These are phyloP conservation scores for Acanthopagrus latus DNA, from an alignment of 2,797 vertebrate genomes.

Conservation along the genomic window DNA sequence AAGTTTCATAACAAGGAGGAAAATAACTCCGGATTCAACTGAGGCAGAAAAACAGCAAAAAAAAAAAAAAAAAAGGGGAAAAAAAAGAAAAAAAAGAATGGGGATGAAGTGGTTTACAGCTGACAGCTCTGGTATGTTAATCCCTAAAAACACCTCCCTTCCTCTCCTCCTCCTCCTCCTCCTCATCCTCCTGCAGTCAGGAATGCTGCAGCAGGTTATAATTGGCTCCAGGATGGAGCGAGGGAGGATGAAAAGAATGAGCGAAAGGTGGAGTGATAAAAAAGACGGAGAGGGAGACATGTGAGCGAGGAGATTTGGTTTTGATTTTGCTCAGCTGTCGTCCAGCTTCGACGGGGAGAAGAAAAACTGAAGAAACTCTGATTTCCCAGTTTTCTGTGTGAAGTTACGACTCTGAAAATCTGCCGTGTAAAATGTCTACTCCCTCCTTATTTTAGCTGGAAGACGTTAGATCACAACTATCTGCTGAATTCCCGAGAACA, in stretches of 20 bases:
- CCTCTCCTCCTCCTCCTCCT: conserved; percentile 21
- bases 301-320: conserved; percentile 51
- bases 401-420: conserved; percentile 10
- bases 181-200: conserved; percentile 47
- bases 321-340: conserved; percentile 53
- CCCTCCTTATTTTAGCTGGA: neutral
- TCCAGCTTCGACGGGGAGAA: conserved; percentile 35
- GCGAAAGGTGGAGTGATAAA: conserved; percentile 52
- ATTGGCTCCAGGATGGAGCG: conserved; percentile 69
- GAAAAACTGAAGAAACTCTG: conserved; percentile 6
- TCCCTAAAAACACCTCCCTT: conserved; percentile 65
- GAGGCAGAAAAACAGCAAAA: conserved; percentile 25
- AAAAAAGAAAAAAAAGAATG: neutral
- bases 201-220: conserved; percentile 68
- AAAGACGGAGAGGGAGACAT: conserved; percentile 32
- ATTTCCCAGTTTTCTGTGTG: conserved; percentile 9
- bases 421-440: conserved; percentile 1
- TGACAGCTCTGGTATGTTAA: conserved; percentile 76
- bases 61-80: conserved; percentile 12
- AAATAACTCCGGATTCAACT: conserved; percentile 23
- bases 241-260: conserved; percentile 64
- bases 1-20: conserved; percentile 35
- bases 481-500: neutral
- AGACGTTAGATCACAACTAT: neutral
- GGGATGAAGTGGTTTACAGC: conserved; percentile 59